Conservation (phyloP, 2,113 vertebrate species). For the Peromyscus californicus region DNA sequence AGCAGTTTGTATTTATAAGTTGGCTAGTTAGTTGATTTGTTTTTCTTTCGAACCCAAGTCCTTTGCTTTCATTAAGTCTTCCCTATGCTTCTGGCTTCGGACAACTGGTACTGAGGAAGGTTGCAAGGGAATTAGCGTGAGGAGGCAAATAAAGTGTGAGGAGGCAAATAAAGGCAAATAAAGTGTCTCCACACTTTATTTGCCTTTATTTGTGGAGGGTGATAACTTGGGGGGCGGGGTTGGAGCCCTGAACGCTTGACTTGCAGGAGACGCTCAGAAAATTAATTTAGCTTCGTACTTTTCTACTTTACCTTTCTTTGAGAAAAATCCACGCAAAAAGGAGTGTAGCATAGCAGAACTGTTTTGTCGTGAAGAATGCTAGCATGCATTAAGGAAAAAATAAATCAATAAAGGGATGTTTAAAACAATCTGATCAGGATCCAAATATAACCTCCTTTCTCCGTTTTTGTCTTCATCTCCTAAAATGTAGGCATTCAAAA, state of each 20-base stretch:
- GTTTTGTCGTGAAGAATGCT: conserved; percentile 17
- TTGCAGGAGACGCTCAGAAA: background rate
- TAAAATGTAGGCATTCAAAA: conserved; percentile 38
- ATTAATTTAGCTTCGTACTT: background rate
- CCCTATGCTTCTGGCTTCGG: background rate
- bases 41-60: background rate
- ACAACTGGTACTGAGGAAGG: background rate
- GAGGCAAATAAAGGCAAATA: no score
- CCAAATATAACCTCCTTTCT: background rate
- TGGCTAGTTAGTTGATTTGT: conserved; percentile 27
- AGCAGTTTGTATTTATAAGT: background rate
- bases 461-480: conserved; percentile 34
- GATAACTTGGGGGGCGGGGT: background rate
- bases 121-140: background rate
- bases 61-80: background rate
- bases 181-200: no score
- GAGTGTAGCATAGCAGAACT: background rate
- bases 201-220: no score
- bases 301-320: background rate
- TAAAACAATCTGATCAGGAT: background rate
- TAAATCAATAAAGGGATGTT: background rate
- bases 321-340: background rate
- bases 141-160: background rate
- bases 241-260: background rate
- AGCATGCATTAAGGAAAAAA: background rate